Conservation (phyloP, 2,888 invertebrate genomes). For the Zygaena filipendulae region DNA sequence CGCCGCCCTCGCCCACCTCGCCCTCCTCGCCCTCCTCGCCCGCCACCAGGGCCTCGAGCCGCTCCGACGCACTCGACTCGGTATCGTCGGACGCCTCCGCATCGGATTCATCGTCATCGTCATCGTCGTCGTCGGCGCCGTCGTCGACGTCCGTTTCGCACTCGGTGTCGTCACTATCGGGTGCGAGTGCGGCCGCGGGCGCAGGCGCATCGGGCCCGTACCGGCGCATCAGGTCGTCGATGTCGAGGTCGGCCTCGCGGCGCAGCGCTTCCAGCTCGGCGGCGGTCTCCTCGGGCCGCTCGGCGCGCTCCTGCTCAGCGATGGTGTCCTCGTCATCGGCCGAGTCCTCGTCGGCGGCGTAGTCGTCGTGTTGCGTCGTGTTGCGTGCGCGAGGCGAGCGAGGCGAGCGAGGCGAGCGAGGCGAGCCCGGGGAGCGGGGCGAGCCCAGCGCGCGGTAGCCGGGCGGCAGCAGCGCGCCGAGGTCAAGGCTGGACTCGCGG, state of each 20-base stretch:
- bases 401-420: conserved; percentile 66
- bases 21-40: conserved; percentile 17
- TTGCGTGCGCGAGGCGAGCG: no score
- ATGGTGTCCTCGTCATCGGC: conserved; percentile 69
- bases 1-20: conserved; percentile 22
- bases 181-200: conserved; percentile 9
- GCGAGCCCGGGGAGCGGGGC: conserved; percentile 69
- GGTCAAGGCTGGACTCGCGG: conserved; percentile 88
- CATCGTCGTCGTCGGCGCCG: conserved; percentile 22
- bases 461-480: conserved; percentile 88
- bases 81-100: conserved; percentile 10
- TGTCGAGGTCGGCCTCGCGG: conserved; percentile 82
- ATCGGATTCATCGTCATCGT: conserved; percentile 29
- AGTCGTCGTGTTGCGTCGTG: conserved; percentile 77
- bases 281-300: conserved; percentile 68
- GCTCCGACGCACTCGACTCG: conserved; percentile 28
- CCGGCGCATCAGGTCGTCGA: conserved; percentile 83
- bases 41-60: conserved; percentile 26
- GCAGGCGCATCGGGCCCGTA: conserved; percentile 50
- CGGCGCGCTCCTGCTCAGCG: conserved; percentile 68
- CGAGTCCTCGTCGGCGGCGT: conserved; percentile 75
- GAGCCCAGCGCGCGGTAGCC: conserved; percentile 77
- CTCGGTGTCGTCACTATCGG: conserved; percentile 16
- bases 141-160: conserved; percentile 19
- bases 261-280: conserved; percentile 81